phyloP scores from a whole-genome alignment of 2,113 vertebrate genomes.

The Callospermophilus lateralis region DNA sequence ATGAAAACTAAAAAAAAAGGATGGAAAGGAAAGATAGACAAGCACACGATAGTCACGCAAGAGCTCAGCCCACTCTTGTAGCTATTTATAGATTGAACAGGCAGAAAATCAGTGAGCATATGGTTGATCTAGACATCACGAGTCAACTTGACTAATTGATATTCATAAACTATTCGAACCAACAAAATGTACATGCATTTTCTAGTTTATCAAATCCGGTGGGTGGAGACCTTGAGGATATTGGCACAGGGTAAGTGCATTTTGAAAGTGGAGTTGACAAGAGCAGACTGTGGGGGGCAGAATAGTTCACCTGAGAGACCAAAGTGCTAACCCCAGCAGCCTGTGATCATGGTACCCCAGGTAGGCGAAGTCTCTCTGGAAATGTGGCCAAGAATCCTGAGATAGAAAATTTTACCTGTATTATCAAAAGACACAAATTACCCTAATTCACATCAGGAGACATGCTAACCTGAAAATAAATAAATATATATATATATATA shows the following conservation, averaged over 20 bases:
- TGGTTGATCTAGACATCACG: background rate
- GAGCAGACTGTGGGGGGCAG: background rate
- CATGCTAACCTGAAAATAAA: background rate
- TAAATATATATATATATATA: too few species aligned
- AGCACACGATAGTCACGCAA: background rate
- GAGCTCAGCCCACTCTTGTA: background rate
- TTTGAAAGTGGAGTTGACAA: background rate
- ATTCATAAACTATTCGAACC: background rate
- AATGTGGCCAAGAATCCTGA: background rate
- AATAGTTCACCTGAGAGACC: background rate
- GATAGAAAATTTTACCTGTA: background rate
- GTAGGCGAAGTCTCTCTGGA: too few species aligned
- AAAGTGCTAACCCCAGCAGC: background rate
- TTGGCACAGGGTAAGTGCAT: background rate
- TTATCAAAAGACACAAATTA: background rate
- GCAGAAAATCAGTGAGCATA: background rate
- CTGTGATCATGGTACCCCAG: too few species aligned
- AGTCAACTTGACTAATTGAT: constrained; percentile 31
- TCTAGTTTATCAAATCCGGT: background rate
- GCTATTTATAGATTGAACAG: constrained; percentile 39
- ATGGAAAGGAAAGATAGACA: background rate
- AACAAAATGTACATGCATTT: background rate
- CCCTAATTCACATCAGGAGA: background rate
- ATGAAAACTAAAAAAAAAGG: background rate
- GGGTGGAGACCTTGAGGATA: background rate